Conservation (phyloP, 2,888 invertebrate genomes). For the Heliconius charithonia region DNA sequence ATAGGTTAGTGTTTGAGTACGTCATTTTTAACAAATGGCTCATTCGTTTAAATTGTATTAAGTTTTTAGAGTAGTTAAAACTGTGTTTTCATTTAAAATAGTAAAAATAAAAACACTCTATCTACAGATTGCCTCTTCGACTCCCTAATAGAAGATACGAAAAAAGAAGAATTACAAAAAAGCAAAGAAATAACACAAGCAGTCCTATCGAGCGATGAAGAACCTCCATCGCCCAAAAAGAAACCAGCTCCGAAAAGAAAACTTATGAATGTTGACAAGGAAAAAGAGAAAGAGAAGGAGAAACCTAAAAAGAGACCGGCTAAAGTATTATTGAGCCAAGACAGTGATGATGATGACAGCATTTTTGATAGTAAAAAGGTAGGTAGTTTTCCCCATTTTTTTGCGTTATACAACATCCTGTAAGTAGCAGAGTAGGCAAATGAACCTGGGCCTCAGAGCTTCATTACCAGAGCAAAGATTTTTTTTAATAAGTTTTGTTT, state of each 20-base stretch:
- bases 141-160: constrained; percentile 78
- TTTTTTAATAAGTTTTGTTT: too few species aligned
- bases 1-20: too few species aligned
- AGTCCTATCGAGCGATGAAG: constrained; percentile 63
- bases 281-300: constrained; percentile 55
- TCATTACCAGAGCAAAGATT: too few species aligned
- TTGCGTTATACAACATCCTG: too few species aligned
- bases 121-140: constrained; percentile 78
- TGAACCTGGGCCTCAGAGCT: too few species aligned
- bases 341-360: constrained; percentile 76
- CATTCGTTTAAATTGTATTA: too few species aligned
- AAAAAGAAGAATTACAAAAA: constrained; percentile 62
- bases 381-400: too few species aligned
- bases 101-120: background rate
- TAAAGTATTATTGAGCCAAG: constrained; percentile 63
- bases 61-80: too few species aligned
- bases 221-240: constrained; percentile 63
- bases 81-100: too few species aligned
- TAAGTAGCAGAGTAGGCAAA: too few species aligned
- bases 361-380: constrained; percentile 81
- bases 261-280: constrained; percentile 58
- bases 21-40: too few species aligned
- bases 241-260: constrained; percentile 69
- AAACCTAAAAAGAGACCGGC: constrained; percentile 74
- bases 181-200: constrained; percentile 42